Percentiles rank a stretch among this genome's conserved stretches.
Evolutionary conservation across 1,140 invertebrate species (phyloP).

Genomic region (Drosophila insularis): DNA sequence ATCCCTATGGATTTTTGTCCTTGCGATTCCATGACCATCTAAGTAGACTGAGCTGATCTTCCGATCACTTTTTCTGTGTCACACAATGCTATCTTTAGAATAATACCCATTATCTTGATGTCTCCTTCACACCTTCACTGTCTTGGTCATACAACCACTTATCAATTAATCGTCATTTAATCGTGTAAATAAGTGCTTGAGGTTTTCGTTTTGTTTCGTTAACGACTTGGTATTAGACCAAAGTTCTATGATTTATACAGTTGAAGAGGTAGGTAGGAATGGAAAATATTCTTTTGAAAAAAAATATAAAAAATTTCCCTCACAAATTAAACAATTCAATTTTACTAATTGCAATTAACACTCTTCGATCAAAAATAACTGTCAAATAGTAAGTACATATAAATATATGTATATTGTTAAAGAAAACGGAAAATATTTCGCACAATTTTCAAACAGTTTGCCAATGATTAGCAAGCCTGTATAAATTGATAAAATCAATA

Average conservation of each 20-base stretch:
- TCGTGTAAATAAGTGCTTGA: constrained; percentile 38
- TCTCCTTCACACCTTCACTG: too few relatives aligned
- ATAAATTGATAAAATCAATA: constrained; percentile 55
- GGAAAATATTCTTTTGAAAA: background rate
- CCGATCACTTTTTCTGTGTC: too few relatives aligned
- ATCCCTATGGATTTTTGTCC: too few relatives aligned
- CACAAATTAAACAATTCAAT: constrained; percentile 31
- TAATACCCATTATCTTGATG: too few relatives aligned
- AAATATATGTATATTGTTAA: constrained; percentile 22
- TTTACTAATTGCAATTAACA: constrained; percentile 33
- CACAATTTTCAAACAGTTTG: constrained; percentile 53
- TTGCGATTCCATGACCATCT: too few relatives aligned
- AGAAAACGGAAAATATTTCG: constrained; percentile 58
- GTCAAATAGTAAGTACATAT: constrained; percentile 33
- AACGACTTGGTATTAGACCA: constrained; percentile 22
- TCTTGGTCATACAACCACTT: constrained; percentile 25
- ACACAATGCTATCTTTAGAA: too few relatives aligned
- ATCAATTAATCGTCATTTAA: constrained; percentile 68
- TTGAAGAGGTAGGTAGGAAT: background rate
- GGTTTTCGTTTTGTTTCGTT: constrained; percentile 18
- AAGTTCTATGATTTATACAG: background rate
- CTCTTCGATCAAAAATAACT: constrained; percentile 64
- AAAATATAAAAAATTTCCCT: constrained; percentile 46
- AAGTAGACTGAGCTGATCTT: too few relatives aligned
- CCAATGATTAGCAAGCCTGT: constrained; percentile 40